These are phyloP conservation scores for Colius striatus DNA, from an alignment of 2,113 vertebrate genomes.

Conservation along the genomic window DNA sequence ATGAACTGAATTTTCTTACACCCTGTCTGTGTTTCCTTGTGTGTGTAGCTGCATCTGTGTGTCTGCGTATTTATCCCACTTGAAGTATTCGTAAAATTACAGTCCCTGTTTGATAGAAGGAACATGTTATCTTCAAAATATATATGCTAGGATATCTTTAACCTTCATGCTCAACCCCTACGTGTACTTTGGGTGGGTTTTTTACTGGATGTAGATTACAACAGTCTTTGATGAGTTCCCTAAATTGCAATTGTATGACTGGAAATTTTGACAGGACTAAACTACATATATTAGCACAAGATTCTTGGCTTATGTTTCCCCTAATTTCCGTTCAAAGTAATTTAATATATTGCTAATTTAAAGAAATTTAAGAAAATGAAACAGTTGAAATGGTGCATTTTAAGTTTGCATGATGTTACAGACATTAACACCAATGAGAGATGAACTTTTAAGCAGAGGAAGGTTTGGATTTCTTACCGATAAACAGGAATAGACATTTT, in stretches of 20 bases:
- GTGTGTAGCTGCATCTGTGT: not conserved
- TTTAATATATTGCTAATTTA: slow-evolving; percentile 26
- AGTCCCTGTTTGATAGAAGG: not conserved
- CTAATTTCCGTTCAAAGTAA: slow-evolving; percentile 17
- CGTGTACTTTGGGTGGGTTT: not conserved
- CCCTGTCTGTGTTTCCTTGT: not conserved
- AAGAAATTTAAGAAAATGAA: slow-evolving; percentile 67
- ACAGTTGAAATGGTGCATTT: slow-evolving; percentile 15
- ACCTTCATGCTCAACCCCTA: not conserved
- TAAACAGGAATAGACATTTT: not conserved
- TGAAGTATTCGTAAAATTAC: not conserved
- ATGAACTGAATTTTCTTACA: not conserved
- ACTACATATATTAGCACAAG: not conserved
- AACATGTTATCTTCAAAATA: not conserved
- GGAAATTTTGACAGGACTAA: not conserved
- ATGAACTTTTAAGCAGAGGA: not conserved
- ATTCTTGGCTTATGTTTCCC: not conserved
- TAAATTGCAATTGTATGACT: not conserved
- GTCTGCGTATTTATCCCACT: not conserved
- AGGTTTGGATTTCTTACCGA: not conserved
- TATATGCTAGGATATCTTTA: not conserved
- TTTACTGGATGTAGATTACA: not conserved
- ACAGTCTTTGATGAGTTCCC: not conserved
- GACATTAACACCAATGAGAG: not conserved
- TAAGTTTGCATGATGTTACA: not conserved